Percentiles rank a stretch among this genome's conserved stretches.
Conservation (phyloP, 2,797 vertebrate genomes). For the Propithecus perrieri region DNA sequence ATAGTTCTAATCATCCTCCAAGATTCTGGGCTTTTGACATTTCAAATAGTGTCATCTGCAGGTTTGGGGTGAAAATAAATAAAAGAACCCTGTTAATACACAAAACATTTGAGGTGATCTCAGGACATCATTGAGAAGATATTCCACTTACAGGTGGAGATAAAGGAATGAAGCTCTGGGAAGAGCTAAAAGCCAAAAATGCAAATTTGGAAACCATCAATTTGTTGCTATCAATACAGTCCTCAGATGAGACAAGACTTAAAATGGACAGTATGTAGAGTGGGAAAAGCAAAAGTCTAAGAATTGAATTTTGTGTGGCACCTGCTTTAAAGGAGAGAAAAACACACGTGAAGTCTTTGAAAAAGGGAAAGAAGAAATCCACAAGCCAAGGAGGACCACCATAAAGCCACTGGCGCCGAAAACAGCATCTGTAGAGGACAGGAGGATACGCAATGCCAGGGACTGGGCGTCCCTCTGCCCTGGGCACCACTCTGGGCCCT, state of each 20-base stretch:
- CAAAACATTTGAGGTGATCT: neutral
- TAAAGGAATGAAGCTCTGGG: neutral
- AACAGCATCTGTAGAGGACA: accelerated
- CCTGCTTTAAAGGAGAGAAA: neutral
- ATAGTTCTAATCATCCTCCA: neutral
- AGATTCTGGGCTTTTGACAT: neutral
- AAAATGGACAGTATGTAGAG: neutral
- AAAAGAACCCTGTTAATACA: neutral
- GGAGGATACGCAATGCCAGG: neutral
- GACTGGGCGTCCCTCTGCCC: neutral
- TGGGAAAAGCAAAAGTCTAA: neutral
- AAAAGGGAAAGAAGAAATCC: neutral
- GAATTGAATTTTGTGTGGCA: neutral
- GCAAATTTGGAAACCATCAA: neutral
- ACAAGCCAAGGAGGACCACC: neutral
- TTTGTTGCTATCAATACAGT: too few relatives aligned
- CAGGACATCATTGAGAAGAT: neutral
- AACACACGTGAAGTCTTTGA: neutral
- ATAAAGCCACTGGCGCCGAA: neutral
- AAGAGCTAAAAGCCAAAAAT: neutral
- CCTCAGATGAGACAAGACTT: neutral
- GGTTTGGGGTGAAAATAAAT: neutral
- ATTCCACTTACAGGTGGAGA: neutral
- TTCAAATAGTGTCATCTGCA: neutral
- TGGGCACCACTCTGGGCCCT: neutral